Conservation (phyloP, 2,113 vertebrate species). For the Anhinga rufa region DNA sequence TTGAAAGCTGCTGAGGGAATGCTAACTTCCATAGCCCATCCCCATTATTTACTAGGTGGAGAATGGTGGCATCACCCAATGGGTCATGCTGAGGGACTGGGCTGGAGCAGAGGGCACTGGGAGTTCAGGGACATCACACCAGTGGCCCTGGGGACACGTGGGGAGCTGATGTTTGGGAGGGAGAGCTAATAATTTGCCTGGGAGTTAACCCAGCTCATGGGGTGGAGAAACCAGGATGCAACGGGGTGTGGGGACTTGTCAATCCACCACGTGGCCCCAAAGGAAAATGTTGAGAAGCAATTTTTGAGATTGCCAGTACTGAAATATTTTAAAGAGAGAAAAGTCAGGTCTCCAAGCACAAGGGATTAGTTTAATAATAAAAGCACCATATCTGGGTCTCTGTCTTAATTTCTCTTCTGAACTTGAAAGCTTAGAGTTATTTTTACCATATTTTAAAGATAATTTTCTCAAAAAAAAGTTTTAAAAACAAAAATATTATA, state of each 20-base stretch:
- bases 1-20: neutral
- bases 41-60: neutral
- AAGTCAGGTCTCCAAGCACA: neutral
- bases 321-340: neutral
- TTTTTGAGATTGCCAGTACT: neutral
- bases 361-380: neutral
- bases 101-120: neutral
- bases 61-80: neutral
- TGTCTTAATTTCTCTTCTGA: neutral
- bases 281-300: neutral
- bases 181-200: neutral
- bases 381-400: neutral
- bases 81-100: neutral
- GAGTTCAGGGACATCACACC: neutral
- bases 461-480: neutral
- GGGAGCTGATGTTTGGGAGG: neutral
- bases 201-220: neutral
- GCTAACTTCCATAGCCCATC: neutral
- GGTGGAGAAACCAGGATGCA: neutral
- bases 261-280: neutral
- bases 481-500: neutral
- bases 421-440: neutral
- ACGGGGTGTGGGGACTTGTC: neutral
- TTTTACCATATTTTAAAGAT: neutral
- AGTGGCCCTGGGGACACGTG: rapidly evolving